These are phyloP conservation scores for Daboia siamensis DNA, from an alignment of 2,113 vertebrate species.

Conservation along the genomic window DNA sequence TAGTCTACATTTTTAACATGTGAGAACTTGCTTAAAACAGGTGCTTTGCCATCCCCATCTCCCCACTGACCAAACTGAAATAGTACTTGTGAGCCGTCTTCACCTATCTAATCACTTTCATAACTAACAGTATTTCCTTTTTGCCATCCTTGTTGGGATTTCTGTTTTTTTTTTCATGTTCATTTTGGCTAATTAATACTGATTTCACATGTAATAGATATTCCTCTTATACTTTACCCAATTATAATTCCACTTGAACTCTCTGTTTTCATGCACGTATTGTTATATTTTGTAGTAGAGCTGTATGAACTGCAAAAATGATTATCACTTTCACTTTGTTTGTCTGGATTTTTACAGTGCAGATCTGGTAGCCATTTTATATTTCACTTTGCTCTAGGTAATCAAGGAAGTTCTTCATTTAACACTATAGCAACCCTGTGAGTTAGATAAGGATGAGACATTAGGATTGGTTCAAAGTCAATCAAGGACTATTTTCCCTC, in stretches of 20 bases:
- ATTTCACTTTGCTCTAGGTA: not conserved
- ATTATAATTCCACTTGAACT: no score
- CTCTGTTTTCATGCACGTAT: not conserved
- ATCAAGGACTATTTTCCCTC: not conserved
- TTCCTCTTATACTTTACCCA: not conserved
- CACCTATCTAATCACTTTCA: not conserved
- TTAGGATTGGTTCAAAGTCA: not conserved
- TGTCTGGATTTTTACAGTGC: not conserved
- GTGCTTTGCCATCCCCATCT: not conserved
- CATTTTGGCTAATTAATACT: not conserved
- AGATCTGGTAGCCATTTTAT: not conserved
- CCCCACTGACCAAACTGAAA: not conserved
- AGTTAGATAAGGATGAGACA: not conserved
- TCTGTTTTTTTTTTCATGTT: not conserved
- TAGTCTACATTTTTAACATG: not conserved
- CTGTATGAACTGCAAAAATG: not conserved
- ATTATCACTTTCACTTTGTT: not conserved
- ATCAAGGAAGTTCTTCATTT: not conserved
- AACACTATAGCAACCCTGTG: not conserved
- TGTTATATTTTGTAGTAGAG: not conserved
- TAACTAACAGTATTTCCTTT: not conserved
- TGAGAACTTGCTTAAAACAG: not conserved
- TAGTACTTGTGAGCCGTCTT: not conserved
- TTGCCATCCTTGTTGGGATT: not conserved
- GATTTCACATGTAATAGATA: not conserved